Evolutionary conservation across 2,888 invertebrate genomes (phyloP).

Genomic region (Eristalis arbustorum): DNA sequence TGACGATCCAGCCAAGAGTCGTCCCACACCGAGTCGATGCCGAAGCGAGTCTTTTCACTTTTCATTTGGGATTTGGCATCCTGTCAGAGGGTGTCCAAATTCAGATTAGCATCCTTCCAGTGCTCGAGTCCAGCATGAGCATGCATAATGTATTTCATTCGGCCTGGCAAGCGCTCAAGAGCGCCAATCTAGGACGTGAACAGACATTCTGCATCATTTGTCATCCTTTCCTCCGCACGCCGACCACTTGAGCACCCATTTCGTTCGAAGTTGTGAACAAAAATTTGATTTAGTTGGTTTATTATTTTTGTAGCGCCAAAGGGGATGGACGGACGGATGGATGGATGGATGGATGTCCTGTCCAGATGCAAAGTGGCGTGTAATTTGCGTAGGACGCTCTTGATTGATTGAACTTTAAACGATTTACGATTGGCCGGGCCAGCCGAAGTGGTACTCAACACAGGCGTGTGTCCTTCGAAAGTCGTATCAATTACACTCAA

Average conservation of each 20-base stretch:
- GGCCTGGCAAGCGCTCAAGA: conserved; percentile 18
- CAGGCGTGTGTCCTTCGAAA: conserved; percentile 28
- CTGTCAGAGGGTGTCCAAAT: conserved; percentile 70
- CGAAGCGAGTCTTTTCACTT: conserved; percentile 67
- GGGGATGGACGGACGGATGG: conserved; percentile 27
- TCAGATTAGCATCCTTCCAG: conserved; percentile 69
- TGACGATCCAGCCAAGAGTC: neutral
- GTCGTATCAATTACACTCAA: conserved; percentile 47
- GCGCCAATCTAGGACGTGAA: conserved; percentile 53
- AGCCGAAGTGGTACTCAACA: conserved; percentile 14
- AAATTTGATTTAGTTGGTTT: conserved; percentile 68
- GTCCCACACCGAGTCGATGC: conserved; percentile 42
- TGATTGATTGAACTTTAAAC: conserved; percentile 69
- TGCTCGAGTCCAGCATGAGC: conserved; percentile 57
- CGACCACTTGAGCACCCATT: conserved; percentile 29
- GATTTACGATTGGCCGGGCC: conserved; percentile 24
- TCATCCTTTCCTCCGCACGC: conserved; percentile 47
- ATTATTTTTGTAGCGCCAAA: neutral
- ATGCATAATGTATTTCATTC: conserved; percentile 69
- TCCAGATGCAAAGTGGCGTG: conserved; percentile 73
- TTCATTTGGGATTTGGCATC: conserved; percentile 70
- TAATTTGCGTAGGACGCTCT: conserved; percentile 76
- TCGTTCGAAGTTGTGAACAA: conserved; percentile 56
- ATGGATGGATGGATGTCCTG: conserved; percentile 61
- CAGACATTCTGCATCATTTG: conserved; percentile 65